A percentile compares a stretch with the other conserved stretches of the same genome.
Evolutionary conservation across 1,140 invertebrate species (phyloP).

Genomic region (Megalonaias nervosa): DNA sequence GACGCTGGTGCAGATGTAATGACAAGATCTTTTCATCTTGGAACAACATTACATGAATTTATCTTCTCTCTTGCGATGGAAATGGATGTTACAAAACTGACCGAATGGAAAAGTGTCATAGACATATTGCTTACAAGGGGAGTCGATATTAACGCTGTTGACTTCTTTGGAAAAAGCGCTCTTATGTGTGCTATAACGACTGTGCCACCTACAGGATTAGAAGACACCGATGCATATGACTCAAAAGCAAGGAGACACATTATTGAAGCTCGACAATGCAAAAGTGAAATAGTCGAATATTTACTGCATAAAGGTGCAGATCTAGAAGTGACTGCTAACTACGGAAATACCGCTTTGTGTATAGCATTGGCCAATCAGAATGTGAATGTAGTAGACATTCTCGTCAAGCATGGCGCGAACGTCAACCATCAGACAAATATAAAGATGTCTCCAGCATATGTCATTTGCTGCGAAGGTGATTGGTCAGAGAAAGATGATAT

Average conservation of each 20-base stretch:
- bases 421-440: neutral
- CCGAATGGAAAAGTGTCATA: slow-evolving; percentile 5
- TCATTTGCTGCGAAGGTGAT: slow-evolving; percentile 4
- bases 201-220: neutral
- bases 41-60: neutral
- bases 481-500: neutral
- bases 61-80: neutral
- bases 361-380: neutral
- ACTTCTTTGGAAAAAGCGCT: slow-evolving; percentile 3
- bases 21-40: no score
- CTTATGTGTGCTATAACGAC: slow-evolving; percentile 2
- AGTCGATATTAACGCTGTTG: slow-evolving; percentile 1
- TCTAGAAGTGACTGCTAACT: slow-evolving; percentile 3
- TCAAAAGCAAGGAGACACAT: no score
- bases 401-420: neutral
- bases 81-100: neutral
- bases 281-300: slow-evolving; percentile 1
- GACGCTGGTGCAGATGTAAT: neutral
- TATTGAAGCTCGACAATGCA: no score
- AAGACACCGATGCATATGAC: no score
- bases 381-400: neutral
- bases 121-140: slow-evolving; percentile 6
- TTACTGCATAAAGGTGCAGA: slow-evolving; percentile 16
- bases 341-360: slow-evolving; percentile 1
- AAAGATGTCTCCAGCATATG: slow-evolving; percentile 14